Percentiles rank a stretch among this genome's conserved stretches.
Evolutionary conservation across 2,888 invertebrate genomes (phyloP).

Genomic region (Machimus rusticus): DNA sequence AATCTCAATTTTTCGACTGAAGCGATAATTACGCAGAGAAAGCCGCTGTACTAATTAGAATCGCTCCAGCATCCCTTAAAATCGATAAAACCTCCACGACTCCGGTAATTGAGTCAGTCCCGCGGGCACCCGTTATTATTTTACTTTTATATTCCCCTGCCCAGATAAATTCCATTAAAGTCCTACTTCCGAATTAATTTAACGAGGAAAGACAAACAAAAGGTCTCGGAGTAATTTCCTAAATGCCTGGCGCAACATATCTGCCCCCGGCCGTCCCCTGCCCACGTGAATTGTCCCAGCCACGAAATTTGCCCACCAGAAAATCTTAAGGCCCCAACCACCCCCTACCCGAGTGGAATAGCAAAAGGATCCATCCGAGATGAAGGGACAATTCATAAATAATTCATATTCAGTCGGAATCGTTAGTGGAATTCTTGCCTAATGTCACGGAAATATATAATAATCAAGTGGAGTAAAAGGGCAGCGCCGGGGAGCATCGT

Average conservation of each 20-base stretch:
- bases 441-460: conserved; percentile 42
- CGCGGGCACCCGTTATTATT: conserved; percentile 8
- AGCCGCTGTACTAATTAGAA: not conserved
- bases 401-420: conserved; percentile 39
- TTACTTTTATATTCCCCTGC: not conserved
- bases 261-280: not conserved
- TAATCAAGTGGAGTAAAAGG: conserved; percentile 37
- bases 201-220: conserved; percentile 36
- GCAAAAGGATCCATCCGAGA: conserved; percentile 22
- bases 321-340: not conserved
- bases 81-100: not conserved
- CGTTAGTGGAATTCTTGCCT: conserved; percentile 41
- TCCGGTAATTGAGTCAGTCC: conserved; percentile 3
- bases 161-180: conserved; percentile 35
- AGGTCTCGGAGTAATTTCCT: conserved; percentile 34
- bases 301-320: not conserved
- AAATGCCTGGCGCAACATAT: conserved; percentile 40
- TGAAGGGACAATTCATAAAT: conserved; percentile 37
- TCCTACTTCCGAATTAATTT: conserved; percentile 41
- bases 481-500: not conserved
- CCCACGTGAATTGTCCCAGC: not conserved
- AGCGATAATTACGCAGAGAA: not conserved
- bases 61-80: not conserved
- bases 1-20: not conserved
- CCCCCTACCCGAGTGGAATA: conserved; percentile 6